Evolutionary conservation across 1,140 invertebrate genomes (phyloP).

Genomic region (Drosophila punjabiensis): DNA sequence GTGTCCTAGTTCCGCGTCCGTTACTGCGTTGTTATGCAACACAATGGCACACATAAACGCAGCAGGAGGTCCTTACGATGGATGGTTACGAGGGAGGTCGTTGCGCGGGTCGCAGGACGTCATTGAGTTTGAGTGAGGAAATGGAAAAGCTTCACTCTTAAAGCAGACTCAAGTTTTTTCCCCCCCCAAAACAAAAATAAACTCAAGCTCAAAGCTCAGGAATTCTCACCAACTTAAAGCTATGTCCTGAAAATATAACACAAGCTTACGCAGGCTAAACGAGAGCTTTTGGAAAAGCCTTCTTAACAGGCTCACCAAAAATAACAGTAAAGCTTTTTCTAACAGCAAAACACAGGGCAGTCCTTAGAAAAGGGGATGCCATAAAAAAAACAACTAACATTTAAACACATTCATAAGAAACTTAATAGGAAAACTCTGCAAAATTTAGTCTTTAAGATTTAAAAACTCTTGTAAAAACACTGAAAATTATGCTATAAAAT

Average conservation of each 20-base stretch:
- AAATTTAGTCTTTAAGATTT: neutral
- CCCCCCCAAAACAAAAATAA: neutral
- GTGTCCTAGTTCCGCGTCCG: constrained; percentile 78
- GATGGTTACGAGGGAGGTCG: neutral
- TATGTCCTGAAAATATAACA: constrained; percentile 28
- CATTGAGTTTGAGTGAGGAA: constrained; percentile 29
- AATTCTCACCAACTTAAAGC: constrained; percentile 31
- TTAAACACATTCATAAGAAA: constrained; percentile 13
- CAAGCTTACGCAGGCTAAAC: constrained; percentile 6
- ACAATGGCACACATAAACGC: constrained; percentile 79
- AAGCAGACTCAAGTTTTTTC: constrained; percentile 5
- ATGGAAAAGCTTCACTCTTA: constrained; percentile 10
- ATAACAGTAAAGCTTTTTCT: constrained; percentile 32
- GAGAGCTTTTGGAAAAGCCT: constrained; percentile 17
- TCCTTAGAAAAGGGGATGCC: constrained; percentile 8
- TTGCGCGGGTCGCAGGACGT: neutral
- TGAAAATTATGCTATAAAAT: neutral
- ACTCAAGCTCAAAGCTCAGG: constrained; percentile 23
- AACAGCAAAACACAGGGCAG: constrained; percentile 26
- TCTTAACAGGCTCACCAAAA: neutral
- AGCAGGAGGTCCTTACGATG: constrained; percentile 11
- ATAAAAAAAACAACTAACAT: neutral
- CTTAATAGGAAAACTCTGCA: neutral
- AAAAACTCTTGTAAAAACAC: neutral
- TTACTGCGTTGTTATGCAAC: constrained; percentile 81